Conservation (phyloP, 53 echinoderm and acorn worm genomes). For the Luidia sarsii region DNA sequence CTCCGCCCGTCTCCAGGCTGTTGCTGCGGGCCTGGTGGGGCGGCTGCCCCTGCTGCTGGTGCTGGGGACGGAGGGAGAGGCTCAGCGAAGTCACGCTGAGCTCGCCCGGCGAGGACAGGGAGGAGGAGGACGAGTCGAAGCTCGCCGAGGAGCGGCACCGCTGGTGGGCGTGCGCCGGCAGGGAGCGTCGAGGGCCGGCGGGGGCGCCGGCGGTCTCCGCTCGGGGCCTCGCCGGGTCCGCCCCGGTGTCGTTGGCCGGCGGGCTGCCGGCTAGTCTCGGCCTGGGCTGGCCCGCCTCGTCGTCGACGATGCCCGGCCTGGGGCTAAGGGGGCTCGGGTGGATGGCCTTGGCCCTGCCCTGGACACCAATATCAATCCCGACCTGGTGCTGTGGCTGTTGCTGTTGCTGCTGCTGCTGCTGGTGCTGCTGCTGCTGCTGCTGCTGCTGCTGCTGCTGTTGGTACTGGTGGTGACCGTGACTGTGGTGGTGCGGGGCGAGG, state of each 20-base stretch:
- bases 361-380: slow-evolving; percentile 11
- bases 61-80: not conserved
- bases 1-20: not conserved
- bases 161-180: not conserved
- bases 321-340: slow-evolving; percentile 1
- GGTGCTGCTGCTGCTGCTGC: too few species aligned
- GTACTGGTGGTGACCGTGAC: too few species aligned
- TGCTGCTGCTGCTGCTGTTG: too few species aligned
- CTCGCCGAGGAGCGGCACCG: not conserved
- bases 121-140: too few species aligned
- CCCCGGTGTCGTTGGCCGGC: not conserved
- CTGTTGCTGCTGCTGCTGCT: too few species aligned
- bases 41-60: too few species aligned
- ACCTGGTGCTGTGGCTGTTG: not conserved
- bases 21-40: not conserved
- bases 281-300: not conserved
- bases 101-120: not conserved
- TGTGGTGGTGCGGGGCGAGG: too few species aligned
- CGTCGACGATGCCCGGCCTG: not conserved
- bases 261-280: not conserved
- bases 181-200: not conserved
- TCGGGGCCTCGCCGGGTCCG: not conserved
- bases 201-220: not conserved
- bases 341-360: slow-evolving; percentile 16
- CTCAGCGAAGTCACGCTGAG: slow-evolving; percentile 19